phyloP scores from a whole-genome alignment of 2,888 invertebrate genomes.

The Aspidiotus destructor region DNA sequence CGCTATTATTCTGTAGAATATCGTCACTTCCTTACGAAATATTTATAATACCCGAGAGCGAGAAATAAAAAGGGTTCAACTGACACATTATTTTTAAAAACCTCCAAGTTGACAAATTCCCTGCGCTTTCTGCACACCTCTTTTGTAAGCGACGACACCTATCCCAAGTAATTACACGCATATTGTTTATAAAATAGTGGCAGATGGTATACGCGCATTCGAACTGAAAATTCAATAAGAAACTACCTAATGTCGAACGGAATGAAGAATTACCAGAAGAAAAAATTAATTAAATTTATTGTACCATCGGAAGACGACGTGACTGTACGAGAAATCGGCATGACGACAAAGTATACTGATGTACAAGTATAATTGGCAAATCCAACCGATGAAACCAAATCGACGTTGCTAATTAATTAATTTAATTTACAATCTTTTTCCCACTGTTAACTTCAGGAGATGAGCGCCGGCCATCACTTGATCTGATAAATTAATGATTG shows the following conservation, averaged over 20 bases:
- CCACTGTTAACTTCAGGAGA: background rate
- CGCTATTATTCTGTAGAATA: too few species aligned
- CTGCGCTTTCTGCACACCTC: background rate
- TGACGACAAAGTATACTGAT: background rate
- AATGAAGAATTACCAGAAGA: background rate
- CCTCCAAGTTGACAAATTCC: too few species aligned
- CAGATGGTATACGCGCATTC: too few species aligned
- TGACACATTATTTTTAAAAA: too few species aligned
- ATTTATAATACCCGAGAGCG: too few species aligned
- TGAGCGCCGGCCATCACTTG: too few species aligned
- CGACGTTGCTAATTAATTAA: background rate
- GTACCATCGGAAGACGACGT: slow-evolving; percentile 3
- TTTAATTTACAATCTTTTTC: background rate
- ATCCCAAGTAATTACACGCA: background rate
- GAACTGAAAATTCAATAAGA: background rate
- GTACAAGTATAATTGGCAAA: slow-evolving; percentile 3
- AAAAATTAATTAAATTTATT: slow-evolving; percentile 22
- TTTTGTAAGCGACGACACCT: background rate
- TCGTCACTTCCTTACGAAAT: too few species aligned
- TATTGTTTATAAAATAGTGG: background rate
- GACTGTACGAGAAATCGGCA: slow-evolving; percentile 1
- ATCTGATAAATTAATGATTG: too few species aligned
- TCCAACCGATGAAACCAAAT: slow-evolving; percentile 1
- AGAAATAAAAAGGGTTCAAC: too few species aligned
- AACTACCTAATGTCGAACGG: background rate